phyloP scores from a whole-genome alignment of 30 jellyfish, hydroid and myxozoan genomes.

The Aurelia aurita region DNA sequence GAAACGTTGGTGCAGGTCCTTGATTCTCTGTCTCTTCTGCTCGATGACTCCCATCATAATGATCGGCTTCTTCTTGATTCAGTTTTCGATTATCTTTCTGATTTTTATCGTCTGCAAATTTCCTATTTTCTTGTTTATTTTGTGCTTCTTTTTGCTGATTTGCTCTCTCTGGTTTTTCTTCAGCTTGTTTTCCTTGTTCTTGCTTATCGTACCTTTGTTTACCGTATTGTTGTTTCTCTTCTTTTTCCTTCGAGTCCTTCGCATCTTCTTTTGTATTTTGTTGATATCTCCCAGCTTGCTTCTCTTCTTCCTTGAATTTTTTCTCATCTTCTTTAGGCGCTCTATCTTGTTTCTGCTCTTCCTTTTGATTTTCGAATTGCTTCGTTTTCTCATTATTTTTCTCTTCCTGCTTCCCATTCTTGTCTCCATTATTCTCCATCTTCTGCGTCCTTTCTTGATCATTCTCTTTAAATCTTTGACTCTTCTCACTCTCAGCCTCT shows the following conservation, averaged over 20 bases:
- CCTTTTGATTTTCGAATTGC: slow-evolving; percentile 25
- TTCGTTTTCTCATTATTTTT: slow-evolving; percentile 2
- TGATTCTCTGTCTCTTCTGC: slow-evolving; percentile 30
- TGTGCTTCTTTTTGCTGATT: slow-evolving; percentile 2
- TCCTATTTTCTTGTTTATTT: slow-evolving; percentile 5
- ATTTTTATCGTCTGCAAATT: not conserved
- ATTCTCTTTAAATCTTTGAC: slow-evolving; percentile 5
- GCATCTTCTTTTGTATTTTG: not conserved
- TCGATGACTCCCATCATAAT: slow-evolving; percentile 12
- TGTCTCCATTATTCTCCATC: not conserved
- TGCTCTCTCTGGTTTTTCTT: not conserved
- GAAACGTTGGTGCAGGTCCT: slow-evolving; percentile 46
- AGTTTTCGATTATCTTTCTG: not conserved
- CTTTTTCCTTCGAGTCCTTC: not conserved
- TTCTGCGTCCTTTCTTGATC: not conserved
- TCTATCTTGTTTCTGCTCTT: not conserved
- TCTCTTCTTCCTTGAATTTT: slow-evolving; percentile 8
- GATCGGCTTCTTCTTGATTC: slow-evolving; percentile 29
- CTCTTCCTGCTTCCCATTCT: not conserved
- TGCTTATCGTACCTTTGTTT: slow-evolving; percentile 26
- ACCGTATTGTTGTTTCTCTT: slow-evolving; percentile 3
- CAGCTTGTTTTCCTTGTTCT: slow-evolving; percentile 18
- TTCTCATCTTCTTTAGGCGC: not conserved
- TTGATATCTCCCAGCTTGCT: not conserved
- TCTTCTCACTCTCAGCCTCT: not conserved